These are phyloP conservation scores for Zeuzera pyrina DNA, from an alignment of 2,888 invertebrate genomes.

Conservation along the genomic window DNA sequence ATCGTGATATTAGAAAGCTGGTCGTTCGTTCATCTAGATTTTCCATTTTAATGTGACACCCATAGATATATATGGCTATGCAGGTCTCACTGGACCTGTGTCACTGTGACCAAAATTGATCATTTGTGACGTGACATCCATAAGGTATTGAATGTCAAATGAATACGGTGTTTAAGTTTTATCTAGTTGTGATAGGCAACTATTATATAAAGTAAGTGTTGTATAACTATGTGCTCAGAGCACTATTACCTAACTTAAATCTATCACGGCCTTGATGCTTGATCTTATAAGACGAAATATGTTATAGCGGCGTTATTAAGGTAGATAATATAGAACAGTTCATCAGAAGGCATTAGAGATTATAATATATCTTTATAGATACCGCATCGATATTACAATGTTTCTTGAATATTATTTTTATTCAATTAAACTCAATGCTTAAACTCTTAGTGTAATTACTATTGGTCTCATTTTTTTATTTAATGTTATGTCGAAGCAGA, in stretches of 20 bases:
- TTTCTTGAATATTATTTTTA: neutral
- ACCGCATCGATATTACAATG: no score
- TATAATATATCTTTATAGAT: no score
- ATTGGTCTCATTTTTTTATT: neutral
- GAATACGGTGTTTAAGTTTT: no score
- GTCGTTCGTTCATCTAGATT: no score
- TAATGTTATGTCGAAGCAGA: conserved; percentile 59
- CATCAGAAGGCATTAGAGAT: no score
- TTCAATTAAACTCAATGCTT: neutral
- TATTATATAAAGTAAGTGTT: conserved; percentile 29
- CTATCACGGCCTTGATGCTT: conserved; percentile 60
- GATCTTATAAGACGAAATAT: conserved; percentile 29
- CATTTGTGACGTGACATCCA: no score
- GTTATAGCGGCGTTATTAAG: conserved; percentile 23
- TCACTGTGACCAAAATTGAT: no score
- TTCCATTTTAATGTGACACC: no score
- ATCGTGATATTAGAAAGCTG: no score
- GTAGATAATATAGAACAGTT: conserved; percentile 11
- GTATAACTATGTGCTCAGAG: conserved; percentile 44
- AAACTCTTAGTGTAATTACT: neutral
- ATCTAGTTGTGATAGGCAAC: conserved; percentile 36
- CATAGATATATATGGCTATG: no score
- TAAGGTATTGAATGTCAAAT: no score
- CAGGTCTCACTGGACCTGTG: no score
- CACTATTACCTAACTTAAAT: conserved; percentile 40